Conservation (phyloP, 2,113 vertebrate species). For the Irena cyanogastra region DNA sequence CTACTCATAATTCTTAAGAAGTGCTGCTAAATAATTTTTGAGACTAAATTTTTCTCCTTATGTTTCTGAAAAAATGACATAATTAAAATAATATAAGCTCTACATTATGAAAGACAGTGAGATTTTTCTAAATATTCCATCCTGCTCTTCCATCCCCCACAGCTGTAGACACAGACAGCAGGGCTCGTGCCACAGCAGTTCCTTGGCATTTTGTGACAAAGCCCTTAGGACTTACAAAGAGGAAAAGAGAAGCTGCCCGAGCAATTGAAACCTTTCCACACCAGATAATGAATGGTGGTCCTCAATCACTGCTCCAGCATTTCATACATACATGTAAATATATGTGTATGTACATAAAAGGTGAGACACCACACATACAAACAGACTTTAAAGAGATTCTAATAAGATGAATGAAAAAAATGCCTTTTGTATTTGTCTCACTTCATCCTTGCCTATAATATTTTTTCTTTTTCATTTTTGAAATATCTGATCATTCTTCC, state of each 20-base stretch:
- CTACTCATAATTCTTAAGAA: not conserved
- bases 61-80: not conserved
- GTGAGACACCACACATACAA: not conserved
- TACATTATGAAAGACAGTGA: not conserved
- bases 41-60: not conserved
- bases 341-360: not conserved
- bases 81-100: not conserved
- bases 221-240: not conserved
- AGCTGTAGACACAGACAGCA: not conserved
- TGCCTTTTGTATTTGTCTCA: not conserved
- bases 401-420: not conserved
- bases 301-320: not conserved
- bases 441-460: not conserved
- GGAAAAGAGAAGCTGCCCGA: not conserved
- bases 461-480: not conserved
- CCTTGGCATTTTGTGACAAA: not conserved
- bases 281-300: not conserved
- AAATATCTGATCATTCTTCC: not conserved
- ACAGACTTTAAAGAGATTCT: not conserved
- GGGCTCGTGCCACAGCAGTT: accelerated
- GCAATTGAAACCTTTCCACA: not conserved
- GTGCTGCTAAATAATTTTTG: not conserved
- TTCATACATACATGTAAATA: not conserved
- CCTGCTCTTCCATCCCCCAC: not conserved
- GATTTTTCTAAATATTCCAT: not conserved